phyloP scores from a whole-genome alignment of 2,888 invertebrate species.

The Julus scandinavius region DNA sequence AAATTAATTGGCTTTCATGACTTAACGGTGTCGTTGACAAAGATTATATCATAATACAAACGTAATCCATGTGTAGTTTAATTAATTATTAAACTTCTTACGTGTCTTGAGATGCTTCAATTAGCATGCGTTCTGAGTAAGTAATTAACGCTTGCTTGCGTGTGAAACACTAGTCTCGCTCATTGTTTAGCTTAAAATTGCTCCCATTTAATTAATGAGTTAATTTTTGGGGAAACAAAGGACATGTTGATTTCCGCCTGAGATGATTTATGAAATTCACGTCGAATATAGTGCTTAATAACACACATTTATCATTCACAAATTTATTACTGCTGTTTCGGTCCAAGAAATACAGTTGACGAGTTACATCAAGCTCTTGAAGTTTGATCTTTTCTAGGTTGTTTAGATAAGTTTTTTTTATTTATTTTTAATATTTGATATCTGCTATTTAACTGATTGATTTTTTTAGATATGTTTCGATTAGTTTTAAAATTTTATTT shows the following conservation, averaged over 20 bases:
- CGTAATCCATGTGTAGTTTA: not conserved
- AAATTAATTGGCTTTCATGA: no score
- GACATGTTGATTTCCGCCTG: not conserved
- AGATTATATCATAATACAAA: not conserved
- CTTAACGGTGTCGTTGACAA: not conserved
- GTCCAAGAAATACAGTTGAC: no score
- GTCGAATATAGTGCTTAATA: not conserved
- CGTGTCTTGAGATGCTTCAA: constrained; percentile 9
- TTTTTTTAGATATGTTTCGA: no score
- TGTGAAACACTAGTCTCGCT: not conserved
- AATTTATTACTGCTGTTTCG: no score
- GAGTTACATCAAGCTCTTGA: no score
- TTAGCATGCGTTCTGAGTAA: not conserved
- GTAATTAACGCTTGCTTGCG: not conserved
- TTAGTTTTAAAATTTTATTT: no score
- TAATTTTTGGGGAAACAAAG: constrained; percentile 14
- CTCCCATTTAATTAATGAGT: constrained; percentile 2
- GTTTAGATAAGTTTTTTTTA: no score
- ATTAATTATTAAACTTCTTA: not conserved
- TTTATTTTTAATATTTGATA: no score
- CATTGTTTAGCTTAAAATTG: constrained; percentile 7
- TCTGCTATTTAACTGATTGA: no score
- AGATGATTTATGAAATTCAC: constrained; percentile 8
- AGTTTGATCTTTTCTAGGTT: no score
- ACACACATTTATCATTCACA: not conserved